Conservation (phyloP, 2,113 vertebrate genomes). For the Illadopsis cleaveri region DNA sequence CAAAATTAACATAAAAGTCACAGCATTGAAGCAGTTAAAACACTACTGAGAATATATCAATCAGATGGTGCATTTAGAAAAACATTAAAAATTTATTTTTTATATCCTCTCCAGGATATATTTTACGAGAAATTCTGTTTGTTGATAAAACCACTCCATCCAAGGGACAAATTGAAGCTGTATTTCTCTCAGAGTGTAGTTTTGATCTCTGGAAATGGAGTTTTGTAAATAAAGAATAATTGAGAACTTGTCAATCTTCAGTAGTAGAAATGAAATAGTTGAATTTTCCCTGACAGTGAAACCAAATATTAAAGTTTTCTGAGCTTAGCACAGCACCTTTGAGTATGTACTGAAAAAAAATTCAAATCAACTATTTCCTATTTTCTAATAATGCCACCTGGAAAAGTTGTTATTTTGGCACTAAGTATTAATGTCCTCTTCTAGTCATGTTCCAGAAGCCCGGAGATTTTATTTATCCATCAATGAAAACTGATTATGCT, state of each 20-base stretch:
- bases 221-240: slow-evolving; percentile 20
- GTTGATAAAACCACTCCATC: neutral
- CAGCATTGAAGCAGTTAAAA: neutral
- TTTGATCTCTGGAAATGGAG: neutral
- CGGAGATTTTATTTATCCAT: neutral
- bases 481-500: neutral
- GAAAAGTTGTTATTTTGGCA: neutral
- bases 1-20: neutral
- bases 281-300: neutral
- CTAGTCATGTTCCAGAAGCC: neutral
- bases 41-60: neutral
- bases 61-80: neutral
- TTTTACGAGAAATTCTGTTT: neutral
- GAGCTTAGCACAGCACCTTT: neutral
- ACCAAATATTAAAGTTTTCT: neutral
- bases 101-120: neutral
- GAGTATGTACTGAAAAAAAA: neutral
- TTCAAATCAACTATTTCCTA: neutral
- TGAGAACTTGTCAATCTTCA: neutral
- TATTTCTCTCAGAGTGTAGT: neutral
- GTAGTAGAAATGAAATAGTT: neutral
- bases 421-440: neutral
- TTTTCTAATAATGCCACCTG: neutral
- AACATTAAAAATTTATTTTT: neutral
- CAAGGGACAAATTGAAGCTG: slow-evolving; percentile 4